Base-by-base conservation (phyloP, 1,140 invertebrate genomes). In the Mylabris phalerata region DNA sequence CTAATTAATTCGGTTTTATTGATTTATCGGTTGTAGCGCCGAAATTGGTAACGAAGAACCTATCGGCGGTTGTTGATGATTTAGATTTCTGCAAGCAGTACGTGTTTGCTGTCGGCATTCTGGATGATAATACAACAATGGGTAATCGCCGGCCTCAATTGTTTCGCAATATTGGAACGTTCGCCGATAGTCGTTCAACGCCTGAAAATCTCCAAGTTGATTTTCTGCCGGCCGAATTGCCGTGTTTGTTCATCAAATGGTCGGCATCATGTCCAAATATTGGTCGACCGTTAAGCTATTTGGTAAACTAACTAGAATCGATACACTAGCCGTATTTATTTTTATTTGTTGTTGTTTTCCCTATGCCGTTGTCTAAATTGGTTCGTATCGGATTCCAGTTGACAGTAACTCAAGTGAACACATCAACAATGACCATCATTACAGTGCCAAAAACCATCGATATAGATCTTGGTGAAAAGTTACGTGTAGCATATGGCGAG, bases 191-290 rank as follows among this genome's bases (percentile, higher is more conserved):
- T 9, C 45, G 27, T 4, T 39, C 43, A 9, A 38, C 44, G 10
- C 55, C 49, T 4, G 13, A 50, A 11, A 3, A 50, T 40, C 41
- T 57, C 24, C 59, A 67, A 48, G 62, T 64, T 7, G 66, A 66
- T 49, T 64, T 66, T 7, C 43, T 66, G 38, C 56, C 64, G 11
- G 50, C 48, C 44, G 52, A 51, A n/a, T 19, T 51, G 0, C 67
- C 67, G 9, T 67, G 66, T 57, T 32, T 69, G 11, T 48, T 63
- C n/a, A 66, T 69, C 46, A 62, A 59, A 51, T 69, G 67, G 67
- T 67, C 67, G 47, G 61, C 65, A 3, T 63, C 67, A 3, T 69
- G 67, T 54, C 54, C 64, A 26, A 67, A 64, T 54, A 63, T 66
- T 48, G 61, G 55, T 9, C 26, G 57, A 13, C 61, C 66, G 4